A percentile compares a stretch with the other conserved stretches of the same genome.
These are phyloP conservation scores for Scolopax rusticola DNA, from an alignment of 2,797 vertebrate species.

Conservation along the genomic window DNA sequence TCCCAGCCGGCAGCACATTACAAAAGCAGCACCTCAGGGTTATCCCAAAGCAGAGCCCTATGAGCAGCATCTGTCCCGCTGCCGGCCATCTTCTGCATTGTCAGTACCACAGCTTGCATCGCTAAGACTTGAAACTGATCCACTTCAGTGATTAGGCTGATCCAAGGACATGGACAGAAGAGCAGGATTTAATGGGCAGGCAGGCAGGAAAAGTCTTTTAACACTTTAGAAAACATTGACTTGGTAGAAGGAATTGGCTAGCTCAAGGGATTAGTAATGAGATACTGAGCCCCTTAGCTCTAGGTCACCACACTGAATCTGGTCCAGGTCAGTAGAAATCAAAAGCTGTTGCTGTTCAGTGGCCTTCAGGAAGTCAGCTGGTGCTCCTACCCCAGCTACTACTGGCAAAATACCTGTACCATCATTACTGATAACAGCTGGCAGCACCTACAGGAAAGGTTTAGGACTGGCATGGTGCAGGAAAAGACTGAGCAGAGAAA, in stretches of 20 bases:
- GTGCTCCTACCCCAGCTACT: slow-evolving; percentile 43
- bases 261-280: slow-evolving; percentile 75
- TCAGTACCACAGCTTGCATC: slow-evolving; percentile 19
- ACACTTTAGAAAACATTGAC: slow-evolving; percentile 69
- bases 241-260: slow-evolving; percentile 72
- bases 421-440: neutral
- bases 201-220: slow-evolving; percentile 72
- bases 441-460: neutral
- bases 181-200: slow-evolving; percentile 63
- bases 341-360: slow-evolving; percentile 47
- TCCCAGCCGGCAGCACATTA: neutral
- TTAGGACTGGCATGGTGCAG: neutral
- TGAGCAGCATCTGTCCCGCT: neutral
- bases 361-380: slow-evolving; percentile 51
- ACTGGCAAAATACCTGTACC: neutral
- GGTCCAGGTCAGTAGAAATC: slow-evolving; percentile 71
- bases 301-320: slow-evolving; percentile 71
- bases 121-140: slow-evolving; percentile 57
- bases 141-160: slow-evolving; percentile 63
- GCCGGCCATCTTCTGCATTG: neutral
- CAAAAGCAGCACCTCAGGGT: neutral
- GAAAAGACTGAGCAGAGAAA: neutral
- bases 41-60: neutral
- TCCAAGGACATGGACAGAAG: slow-evolving; percentile 59
- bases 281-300: slow-evolving; percentile 71